These are phyloP conservation scores for Sebastes diploproa DNA, from an alignment of 2,797 vertebrate genomes.

Conservation along the genomic window DNA sequence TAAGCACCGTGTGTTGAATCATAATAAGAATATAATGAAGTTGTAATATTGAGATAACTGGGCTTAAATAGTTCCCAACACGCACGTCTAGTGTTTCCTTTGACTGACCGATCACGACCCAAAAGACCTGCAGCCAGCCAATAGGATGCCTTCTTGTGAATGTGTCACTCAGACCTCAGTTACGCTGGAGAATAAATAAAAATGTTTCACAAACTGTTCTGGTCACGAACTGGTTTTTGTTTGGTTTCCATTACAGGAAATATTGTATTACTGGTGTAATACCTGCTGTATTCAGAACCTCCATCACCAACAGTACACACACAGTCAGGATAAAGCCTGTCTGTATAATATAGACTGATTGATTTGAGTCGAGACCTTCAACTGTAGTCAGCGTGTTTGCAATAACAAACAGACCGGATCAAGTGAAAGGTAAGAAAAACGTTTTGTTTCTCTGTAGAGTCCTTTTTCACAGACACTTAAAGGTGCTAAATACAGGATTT, in stretches of 20 bases:
- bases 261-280: background rate
- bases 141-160: slow-evolving; percentile 30
- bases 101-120: background rate
- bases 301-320: background rate
- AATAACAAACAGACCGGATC: no score
- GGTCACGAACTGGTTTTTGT: background rate
- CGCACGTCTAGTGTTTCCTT: background rate
- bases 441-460: background rate
- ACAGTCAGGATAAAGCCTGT: background rate
- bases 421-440: no score
- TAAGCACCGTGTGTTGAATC: background rate
- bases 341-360: background rate
- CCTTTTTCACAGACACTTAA: no score
- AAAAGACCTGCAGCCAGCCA: background rate
- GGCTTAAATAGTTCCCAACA: background rate
- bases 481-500: no score
- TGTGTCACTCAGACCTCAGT: slow-evolving; percentile 14
- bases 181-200: slow-evolving; percentile 45
- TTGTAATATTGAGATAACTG: slow-evolving; percentile 3
- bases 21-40: background rate
- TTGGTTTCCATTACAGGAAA: background rate
- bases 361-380: background rate
- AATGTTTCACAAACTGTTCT: slow-evolving; percentile 20
- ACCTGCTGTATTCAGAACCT: background rate
- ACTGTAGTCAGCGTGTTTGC: no score